Base-by-base conservation (phyloP, 2,797 vertebrate genomes). In the Hozukius guyotensis region DNA sequence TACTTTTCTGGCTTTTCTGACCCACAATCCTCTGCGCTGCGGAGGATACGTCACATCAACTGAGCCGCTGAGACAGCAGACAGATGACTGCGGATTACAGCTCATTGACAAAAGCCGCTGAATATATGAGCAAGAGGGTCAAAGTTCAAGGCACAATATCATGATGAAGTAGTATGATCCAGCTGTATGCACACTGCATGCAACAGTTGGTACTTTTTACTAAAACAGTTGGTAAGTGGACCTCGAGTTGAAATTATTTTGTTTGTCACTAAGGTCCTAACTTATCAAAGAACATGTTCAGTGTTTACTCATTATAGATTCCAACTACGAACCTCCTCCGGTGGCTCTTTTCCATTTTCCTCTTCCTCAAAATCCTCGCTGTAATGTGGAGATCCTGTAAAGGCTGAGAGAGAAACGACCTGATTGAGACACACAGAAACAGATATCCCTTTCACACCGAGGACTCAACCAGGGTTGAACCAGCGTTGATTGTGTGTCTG, bases 311-410 rank as follows among this genome's bases (percentile, higher is more conserved):
- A 29, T 22, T 38, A 7, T 4, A 76, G 24, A 77, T 13, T 31
- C 10, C 1, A 60, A 63, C 8, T 62, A 80, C 89, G 78, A 68
- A 94, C 94, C 93, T 91, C 81, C 18, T 89, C 79, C 27, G 68
- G 42, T 31, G 31, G 75, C 72, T 90, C 78, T 49, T 85, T 88
- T n/a, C 9, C 75, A 2, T 82, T 81, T 6, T 83, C 82, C 10
- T 95, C 94, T 16, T 94, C 94, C 77, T 96, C 93, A 92, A 95
- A 96, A 65, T 96, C 93, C 12, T 95, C 94, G 65, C 95, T 96
- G 87, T 95, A 94, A 63, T 92, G 82, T 22, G 90, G 93, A 31
- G 93, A 94, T 52, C 60, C 93, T 85, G 84, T 18, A 3, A 14
- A 13, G 18, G 56, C 46, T 52, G 67, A 68, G 8, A 75, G 24